Base-by-base conservation (phyloP, 2,888 invertebrate genomes). In the Tetragnatha montana region DNA sequence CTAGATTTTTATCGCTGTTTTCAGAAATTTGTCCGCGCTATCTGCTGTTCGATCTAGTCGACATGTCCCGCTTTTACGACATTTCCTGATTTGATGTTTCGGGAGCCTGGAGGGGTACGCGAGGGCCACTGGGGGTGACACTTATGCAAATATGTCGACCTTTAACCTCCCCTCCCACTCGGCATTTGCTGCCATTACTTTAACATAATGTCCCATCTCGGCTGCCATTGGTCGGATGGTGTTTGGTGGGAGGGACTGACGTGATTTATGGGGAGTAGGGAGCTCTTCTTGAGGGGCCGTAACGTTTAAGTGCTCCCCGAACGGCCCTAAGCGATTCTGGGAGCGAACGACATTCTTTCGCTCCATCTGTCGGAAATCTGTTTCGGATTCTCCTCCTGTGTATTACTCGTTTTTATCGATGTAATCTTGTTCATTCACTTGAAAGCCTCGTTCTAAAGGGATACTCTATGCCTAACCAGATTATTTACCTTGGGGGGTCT, bases 121-220 rank as follows among this genome's bases (percentile, higher is more conserved):
- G 12, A 8, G 60, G 82, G 70, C 22, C 10, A 47, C n/a, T 47
- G 76, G 85, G 89, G 89, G 73, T 51, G n/a, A 69, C 82, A 60
- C 47, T 83, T 87, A 90, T 90, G 86, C 73, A 90, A 87, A 87
- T 90, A 74, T 87, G 60, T 68, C 79, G 82, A 90, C 89, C 89
- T 87, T 90, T 90, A 82, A 90, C 89, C 82, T 90, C 19, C 82
- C 86, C 89, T 14, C 89, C 87, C 79, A 82, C 83, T 69, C 81
- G 19, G 82, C 82, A 90, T 87, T 87, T 79, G 82, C 79, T 87
- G 69, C 82, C 82, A 90, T 87, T 71, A 87, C 49, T 73, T 90
- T 86, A 90, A 87, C 89, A 90, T 90, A 90, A 90, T 90, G 74
- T 50, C n/a, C 73, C 35, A 7, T 8, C 73, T 35, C 47, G 74